These are phyloP conservation scores for Nerophis lumbriciformis DNA, from an alignment of 2,113 vertebrate species.

Conservation along the genomic window DNA sequence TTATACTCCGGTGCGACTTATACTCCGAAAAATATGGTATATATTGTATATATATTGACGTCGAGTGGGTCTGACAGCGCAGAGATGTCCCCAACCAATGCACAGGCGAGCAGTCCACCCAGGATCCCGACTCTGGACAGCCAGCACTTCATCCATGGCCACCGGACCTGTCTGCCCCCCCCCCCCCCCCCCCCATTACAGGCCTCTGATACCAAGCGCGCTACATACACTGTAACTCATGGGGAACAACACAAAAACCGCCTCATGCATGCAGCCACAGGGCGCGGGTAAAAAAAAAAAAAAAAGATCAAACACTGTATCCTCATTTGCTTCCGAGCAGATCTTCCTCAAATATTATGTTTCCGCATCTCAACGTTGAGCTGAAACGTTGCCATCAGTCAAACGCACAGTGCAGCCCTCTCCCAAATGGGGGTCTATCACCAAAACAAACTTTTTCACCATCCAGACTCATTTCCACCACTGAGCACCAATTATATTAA, in stretches of 20 bases:
- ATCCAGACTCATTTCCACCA: constrained; percentile 34
- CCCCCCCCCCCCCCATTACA: too few relatives aligned
- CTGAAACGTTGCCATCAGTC: constrained; percentile 43
- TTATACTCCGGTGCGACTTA: too few relatives aligned
- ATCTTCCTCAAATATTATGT: constrained; percentile 48
- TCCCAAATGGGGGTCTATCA: constrained; percentile 41
- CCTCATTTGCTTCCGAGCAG: constrained; percentile 31
- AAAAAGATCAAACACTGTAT: constrained; percentile 26
- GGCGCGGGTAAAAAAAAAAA: constrained; percentile 31
- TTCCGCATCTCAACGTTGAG: constrained; percentile 18
- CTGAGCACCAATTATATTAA: constrained; percentile 43
- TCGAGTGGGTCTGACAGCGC: too few relatives aligned
- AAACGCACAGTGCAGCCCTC: constrained; percentile 25
- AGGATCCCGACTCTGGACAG: too few relatives aligned
- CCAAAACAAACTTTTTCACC: constrained; percentile 45
- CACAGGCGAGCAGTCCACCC: too few relatives aligned
- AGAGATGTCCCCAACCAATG: too few relatives aligned
- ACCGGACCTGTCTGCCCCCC: too few relatives aligned
- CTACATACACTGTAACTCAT: constrained; percentile 9
- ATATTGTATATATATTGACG: too few relatives aligned
- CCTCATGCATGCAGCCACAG: constrained; percentile 16
- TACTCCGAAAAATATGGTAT: too few relatives aligned
- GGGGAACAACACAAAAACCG: constrained; percentile 13
- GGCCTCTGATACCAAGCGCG: too few relatives aligned
- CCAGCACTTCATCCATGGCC: too few relatives aligned